Evolutionary conservation across 2,113 vertebrate species (phyloP), one percentile per base, ranked within the genome.

Genomic region (Brachypodius melanocephalos): DNA sequence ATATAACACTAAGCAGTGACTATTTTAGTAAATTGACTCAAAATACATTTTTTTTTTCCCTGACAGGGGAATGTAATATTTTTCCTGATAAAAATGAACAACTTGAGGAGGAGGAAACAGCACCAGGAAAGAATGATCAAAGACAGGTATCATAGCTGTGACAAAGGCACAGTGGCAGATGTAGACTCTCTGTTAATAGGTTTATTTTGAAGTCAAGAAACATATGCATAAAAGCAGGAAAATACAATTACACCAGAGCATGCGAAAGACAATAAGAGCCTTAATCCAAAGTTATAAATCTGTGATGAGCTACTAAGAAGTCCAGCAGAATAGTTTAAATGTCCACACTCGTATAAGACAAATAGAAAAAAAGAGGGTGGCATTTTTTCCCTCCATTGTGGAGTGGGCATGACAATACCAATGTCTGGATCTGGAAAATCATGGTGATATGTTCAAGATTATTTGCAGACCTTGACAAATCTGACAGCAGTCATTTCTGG

Each of bases 21-120:
- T 96, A 97, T 97, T 98, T 97, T 96, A 96, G 91, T 80, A 97
- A 97, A 97, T 96, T 94, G 95, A 97, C 96, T 97, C 92, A 97
- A 97, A 97, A 97, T 78, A 93, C 89, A 94, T 58, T 25, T 96
- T 97, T 96, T 97, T 89, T 95, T 97, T 86, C 77, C 5, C 75
- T 98, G 97, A 92, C 92, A 97, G 90, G 97, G 89, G 72, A 94
- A 97, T 93, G 89, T 94, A 97, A 96, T 95, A 94, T 74, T 84
- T 96, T 95, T 97, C 95, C 94, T 67, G 83, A 96, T 78, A 97
- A 96, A 98, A 97, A 97, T 81, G 90, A 97, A 95, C 71, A 85
- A 90, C 82, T 95, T 92, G 95, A 95, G 95, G 89, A 97, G 85
- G 45, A 96, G 62, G 96, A 95, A 84, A 77, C 40, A 94, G 18